phyloP scores from a whole-genome alignment of 2,888 invertebrate genomes.

The Troides helena region DNA sequence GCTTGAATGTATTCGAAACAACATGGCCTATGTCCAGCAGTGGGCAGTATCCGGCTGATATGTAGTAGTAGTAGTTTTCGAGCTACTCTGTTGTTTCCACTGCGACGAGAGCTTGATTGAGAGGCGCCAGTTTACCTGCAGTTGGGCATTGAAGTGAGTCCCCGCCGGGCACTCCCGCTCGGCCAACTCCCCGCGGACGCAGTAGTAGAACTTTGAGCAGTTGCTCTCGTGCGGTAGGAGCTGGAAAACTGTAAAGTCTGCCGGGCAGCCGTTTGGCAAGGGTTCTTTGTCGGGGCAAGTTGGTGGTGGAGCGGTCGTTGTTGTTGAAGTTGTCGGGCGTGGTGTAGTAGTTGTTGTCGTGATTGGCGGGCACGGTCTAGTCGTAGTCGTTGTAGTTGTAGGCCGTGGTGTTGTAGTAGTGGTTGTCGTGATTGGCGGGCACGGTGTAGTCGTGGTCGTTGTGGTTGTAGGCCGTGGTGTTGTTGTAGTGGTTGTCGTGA shows the following conservation, averaged over 20 bases:
- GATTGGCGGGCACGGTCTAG: conserved; percentile 11
- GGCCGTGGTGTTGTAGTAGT: conserved; percentile 25
- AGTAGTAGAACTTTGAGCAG: conserved; percentile 50
- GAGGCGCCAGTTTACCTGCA: conserved; percentile 36
- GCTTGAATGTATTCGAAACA: too few relatives aligned
- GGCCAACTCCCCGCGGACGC: conserved; percentile 43
- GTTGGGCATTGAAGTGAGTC: conserved; percentile 39
- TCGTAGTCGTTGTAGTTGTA: conserved; percentile 22
- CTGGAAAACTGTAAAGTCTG: conserved; percentile 38
- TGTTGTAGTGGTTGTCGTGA: too few relatives aligned
- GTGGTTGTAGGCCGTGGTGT: conserved; percentile 3
- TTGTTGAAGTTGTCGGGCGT: too few relatives aligned
- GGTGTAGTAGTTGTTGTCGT: conserved; percentile 30
- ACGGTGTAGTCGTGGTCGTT: conserved; percentile 20
- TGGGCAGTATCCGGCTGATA: too few relatives aligned
- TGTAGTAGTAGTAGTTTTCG: too few relatives aligned
- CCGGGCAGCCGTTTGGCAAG: conserved; percentile 45
- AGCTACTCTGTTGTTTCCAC: too few relatives aligned
- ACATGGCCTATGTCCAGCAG: too few relatives aligned
- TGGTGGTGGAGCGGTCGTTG: conserved; percentile 18
- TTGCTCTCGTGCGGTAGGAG: conserved; percentile 46
- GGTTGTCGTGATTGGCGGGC: background rate
- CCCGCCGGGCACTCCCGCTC: conserved; percentile 38
- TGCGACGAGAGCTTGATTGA: too few relatives aligned
- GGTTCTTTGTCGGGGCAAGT: conserved; percentile 19